Conservation (phyloP, 2,888 invertebrate species). For the Papilio demoleus region DNA sequence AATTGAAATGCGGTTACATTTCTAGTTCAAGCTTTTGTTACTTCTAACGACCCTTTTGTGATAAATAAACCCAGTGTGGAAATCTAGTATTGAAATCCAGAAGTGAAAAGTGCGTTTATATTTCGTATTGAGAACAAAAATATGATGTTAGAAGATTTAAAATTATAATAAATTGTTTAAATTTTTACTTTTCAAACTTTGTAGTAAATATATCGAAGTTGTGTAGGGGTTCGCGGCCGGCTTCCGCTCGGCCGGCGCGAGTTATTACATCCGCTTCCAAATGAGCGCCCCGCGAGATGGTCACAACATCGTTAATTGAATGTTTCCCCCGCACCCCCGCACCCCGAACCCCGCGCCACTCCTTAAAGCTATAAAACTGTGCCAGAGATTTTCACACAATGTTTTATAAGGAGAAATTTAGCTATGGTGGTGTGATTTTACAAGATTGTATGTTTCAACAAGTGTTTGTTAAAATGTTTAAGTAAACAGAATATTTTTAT, state of each 20-base stretch:
- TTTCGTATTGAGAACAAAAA: too few relatives aligned
- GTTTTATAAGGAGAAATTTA: background rate
- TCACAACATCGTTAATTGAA: constrained; percentile 22
- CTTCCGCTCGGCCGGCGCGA: constrained; percentile 2
- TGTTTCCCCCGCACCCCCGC: background rate
- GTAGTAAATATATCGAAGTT: background rate
- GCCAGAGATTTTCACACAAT: background rate
- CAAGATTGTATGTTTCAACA: background rate
- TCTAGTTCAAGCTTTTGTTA: background rate
- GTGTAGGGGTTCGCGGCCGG: background rate
- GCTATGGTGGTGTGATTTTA: background rate
- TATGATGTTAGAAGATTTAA: too few relatives aligned
- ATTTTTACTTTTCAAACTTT: background rate
- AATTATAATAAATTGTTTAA: too few relatives aligned
- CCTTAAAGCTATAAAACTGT: background rate
- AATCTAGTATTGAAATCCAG: too few relatives aligned
- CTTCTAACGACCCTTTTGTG: constrained; percentile 10
- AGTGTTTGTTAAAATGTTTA: background rate
- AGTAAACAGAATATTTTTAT: too few relatives aligned
- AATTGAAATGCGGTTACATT: constrained; percentile 2
- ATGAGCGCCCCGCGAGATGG: constrained; percentile 23
- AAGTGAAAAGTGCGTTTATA: too few relatives aligned
- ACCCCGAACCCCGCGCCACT: background rate
- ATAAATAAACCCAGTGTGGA: too few relatives aligned
- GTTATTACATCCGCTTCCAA: constrained; percentile 32